Percentiles rank a stretch among this genome's conserved stretches.
Evolutionary conservation across 2,888 invertebrate species (phyloP).

Genomic region (Tachystola acroxantha): DNA sequence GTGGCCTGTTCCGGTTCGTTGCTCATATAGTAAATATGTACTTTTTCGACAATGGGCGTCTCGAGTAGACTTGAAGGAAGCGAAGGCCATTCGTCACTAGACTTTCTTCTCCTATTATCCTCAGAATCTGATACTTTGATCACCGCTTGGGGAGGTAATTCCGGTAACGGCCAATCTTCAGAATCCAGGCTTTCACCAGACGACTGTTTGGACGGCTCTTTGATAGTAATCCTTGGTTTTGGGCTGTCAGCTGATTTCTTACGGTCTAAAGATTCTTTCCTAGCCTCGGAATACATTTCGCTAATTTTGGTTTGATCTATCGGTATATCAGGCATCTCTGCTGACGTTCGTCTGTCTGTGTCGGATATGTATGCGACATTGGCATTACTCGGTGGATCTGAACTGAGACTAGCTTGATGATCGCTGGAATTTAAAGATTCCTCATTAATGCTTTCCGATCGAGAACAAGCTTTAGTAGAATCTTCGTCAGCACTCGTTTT

Average conservation of each 20-base stretch:
- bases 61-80: conserved; percentile 86
- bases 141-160: conserved; percentile 80
- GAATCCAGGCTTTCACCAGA: conserved; percentile 84
- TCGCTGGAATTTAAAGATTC: conserved; percentile 91
- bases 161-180: conserved; percentile 87
- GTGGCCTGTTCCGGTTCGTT: conserved; percentile 88
- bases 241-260: conserved; percentile 44
- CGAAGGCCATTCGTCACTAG: conserved; percentile 89
- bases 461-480: conserved; percentile 90
- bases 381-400: conserved; percentile 88
- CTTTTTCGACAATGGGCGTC: conserved; percentile 84
- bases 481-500: conserved; percentile 92
- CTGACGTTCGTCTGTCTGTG: conserved; percentile 87
- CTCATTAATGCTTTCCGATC: conserved; percentile 90
- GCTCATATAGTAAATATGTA: conserved; percentile 88
- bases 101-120: conserved; percentile 50
- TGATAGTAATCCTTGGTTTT: conserved; percentile 47
- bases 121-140: conserved; percentile 37
- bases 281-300: conserved; percentile 75
- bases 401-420: conserved; percentile 90
- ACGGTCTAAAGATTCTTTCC: conserved; percentile 55
- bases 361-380: conserved; percentile 88
- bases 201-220: conserved; percentile 58
- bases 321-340: conserved; percentile 91
- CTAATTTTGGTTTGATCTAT: conserved; percentile 83